phyloP scores from a whole-genome alignment of 2,888 invertebrate species.

The Deilephila elpenor region DNA sequence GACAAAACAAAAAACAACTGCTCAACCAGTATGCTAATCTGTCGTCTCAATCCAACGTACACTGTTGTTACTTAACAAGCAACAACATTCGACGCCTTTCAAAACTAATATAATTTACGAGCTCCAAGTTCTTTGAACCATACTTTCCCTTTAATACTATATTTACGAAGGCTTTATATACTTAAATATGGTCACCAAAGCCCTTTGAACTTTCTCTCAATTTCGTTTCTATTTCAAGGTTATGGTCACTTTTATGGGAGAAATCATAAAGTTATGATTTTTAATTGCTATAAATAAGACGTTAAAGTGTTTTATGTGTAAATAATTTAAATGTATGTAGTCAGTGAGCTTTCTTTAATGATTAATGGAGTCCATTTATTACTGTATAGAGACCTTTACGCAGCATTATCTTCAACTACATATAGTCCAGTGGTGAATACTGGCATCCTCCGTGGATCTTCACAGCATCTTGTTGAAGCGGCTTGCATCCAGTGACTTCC shows the following conservation, averaged over 20 bases:
- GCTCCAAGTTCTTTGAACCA: slow-evolving; percentile 24
- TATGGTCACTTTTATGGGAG: slow-evolving; percentile 2
- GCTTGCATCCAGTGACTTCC: no score
- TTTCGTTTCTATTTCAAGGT: slow-evolving; percentile 13
- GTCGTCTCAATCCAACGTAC: neutral
- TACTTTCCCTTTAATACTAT: slow-evolving; percentile 20
- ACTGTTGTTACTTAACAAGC: neutral
- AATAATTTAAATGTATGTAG: neutral
- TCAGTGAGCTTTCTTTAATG: neutral
- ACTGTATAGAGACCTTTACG: neutral
- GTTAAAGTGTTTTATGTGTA: neutral
- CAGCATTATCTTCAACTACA: no score
- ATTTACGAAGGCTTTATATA: slow-evolving; percentile 26
- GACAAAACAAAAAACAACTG: no score
- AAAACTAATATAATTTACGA: slow-evolving; percentile 12
- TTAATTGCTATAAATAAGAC: neutral
- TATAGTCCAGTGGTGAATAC: no score
- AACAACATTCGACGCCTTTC: neutral
- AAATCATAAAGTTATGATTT: slow-evolving; percentile 19
- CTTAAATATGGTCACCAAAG: slow-evolving; percentile 27
- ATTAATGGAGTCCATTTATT: neutral
- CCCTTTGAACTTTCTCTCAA: slow-evolving; percentile 27
- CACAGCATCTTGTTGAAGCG: no score
- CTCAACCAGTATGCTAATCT: no score
- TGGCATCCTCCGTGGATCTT: no score